These are phyloP conservation scores for Indicator maculatus DNA, from an alignment of 2,113 vertebrate species.

Conservation along the genomic window DNA sequence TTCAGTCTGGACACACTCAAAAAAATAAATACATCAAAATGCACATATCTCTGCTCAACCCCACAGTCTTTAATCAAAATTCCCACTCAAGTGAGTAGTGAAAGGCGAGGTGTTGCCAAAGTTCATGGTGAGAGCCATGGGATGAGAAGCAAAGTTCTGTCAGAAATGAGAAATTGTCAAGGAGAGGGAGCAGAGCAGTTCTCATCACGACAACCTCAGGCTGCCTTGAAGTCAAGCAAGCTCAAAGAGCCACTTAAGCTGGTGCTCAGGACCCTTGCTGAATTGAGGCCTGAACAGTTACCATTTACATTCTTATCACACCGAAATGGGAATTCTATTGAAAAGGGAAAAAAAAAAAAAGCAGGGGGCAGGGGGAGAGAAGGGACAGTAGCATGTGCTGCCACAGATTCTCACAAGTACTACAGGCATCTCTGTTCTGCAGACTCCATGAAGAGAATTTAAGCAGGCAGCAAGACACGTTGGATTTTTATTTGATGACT, in stretches of 20 bases:
- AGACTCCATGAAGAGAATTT: neutral
- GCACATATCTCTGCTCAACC: constrained; percentile 5
- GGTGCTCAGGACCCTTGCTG: neutral
- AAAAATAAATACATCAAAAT: constrained; percentile 53
- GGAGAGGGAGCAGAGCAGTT: neutral
- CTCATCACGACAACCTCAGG: neutral
- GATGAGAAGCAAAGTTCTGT: constrained; percentile 44
- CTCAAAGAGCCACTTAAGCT: neutral
- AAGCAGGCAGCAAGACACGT: neutral
- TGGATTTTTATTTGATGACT: neutral
- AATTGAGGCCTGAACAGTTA: neutral
- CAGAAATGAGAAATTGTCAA: constrained; percentile 31
- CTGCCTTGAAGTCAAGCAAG: neutral
- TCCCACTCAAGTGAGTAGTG: neutral
- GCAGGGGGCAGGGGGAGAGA: neutral
- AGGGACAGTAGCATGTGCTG: neutral
- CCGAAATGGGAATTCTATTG: neutral
- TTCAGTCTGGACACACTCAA: constrained; percentile 18
- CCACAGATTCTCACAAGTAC: neutral
- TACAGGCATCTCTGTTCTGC: neutral
- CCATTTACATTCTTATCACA: neutral
- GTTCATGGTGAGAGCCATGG: neutral
- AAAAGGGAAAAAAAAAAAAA: neutral
- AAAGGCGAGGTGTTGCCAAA: constrained; percentile 33
- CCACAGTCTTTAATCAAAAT: constrained; percentile 44